Evolutionary conservation across 2,888 invertebrate species (phyloP), one percentile per base, ranked within the genome.

Genomic region (Brachylomia viminalis): DNA sequence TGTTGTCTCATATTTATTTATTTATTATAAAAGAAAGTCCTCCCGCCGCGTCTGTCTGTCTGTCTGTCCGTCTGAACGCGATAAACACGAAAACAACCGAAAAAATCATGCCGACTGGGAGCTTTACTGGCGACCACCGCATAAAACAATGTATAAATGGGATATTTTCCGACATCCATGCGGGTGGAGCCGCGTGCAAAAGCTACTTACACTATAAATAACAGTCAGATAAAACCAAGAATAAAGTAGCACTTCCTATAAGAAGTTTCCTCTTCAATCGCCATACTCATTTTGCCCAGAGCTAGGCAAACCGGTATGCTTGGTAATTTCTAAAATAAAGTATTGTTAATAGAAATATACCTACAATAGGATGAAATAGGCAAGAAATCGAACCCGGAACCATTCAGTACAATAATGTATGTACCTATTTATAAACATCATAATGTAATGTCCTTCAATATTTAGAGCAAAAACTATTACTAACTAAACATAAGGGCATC

Each of bases 351-450:
- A 65, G 1, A 45, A 45, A 20, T 11, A 30, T 23, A 54, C 54
- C n/a, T 61, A 38, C n/a, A n/a, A 27, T 7, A 27, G 7, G 20
- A 23, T 33, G 0, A 30, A 20, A 23, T 23, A 65, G 38, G 1
- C 4, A 20, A 45, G n/a, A n/a, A 56, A 67, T 76, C 23, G 61
- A 75, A 79, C 49, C 82, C 27, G 6, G 42, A 15, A 66, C 47
- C 17, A 15, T 23, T 27, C 6, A n/a, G 17, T 27, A 33, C 33
- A 67, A n/a, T n/a, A 11, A n/a, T 8, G 6, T n/a, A 8, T n/a
- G 2, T 45, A n/a, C n/a, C n/a, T n/a, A 59, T 27, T 20, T 30
- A n/a, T 10, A 52, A 49, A 10, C 33, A 76, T 27, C 23, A 5
- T 2, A 47, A 61, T 30, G 1, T 1, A 38, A 38, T 20, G 8